Percentiles rank a stretch among this genome's conserved stretches.
Evolutionary conservation across 1,140 invertebrate genomes (phyloP).

Genomic region (Chionoecetes opilio): DNA sequence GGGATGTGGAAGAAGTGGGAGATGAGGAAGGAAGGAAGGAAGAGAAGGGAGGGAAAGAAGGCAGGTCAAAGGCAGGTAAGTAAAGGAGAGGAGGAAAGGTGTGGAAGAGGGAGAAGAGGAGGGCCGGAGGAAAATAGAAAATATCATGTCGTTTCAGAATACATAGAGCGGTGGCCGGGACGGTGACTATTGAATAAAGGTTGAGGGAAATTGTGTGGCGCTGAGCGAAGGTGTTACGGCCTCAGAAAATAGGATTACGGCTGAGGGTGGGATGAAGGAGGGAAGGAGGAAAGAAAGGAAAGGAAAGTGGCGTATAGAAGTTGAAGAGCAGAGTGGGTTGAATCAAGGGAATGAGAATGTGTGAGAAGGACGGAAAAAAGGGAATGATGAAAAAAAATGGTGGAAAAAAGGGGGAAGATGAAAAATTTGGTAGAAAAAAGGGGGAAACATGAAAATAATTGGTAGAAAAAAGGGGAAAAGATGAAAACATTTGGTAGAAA

Average conservation of each 20-base stretch:
- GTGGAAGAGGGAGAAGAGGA: too few species aligned
- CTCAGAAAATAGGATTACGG: slow-evolving; percentile 8
- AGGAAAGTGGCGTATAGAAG: slow-evolving; percentile 28
- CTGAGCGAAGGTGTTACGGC: slow-evolving; percentile 4
- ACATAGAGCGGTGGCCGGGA: slow-evolving; percentile 4
- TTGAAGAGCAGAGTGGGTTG: background rate
- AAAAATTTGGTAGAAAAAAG: too few species aligned
- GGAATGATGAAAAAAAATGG: too few species aligned
- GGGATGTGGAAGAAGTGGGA: background rate
- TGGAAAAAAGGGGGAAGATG: too few species aligned
- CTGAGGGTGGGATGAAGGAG: slow-evolving; percentile 15
- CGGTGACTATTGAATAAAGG: slow-evolving; percentile 28
- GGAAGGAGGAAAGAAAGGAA: background rate
- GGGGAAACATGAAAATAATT: too few species aligned
- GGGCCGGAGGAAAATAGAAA: background rate
- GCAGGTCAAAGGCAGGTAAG: background rate
- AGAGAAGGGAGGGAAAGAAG: background rate
- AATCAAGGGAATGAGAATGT: slow-evolving; percentile 9
- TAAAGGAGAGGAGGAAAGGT: background rate
- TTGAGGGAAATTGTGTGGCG: slow-evolving; percentile 27
- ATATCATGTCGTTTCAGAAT: slow-evolving; percentile 30
- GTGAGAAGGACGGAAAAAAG: background rate
- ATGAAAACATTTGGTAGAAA: too few species aligned
- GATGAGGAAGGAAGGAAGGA: background rate
- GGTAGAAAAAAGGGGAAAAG: too few species aligned